A percentile compares a stretch with the other conserved stretches of the same genome.
Conservation (phyloP, 1,140 invertebrate genomes). For the Marisa cornuarietis region DNA sequence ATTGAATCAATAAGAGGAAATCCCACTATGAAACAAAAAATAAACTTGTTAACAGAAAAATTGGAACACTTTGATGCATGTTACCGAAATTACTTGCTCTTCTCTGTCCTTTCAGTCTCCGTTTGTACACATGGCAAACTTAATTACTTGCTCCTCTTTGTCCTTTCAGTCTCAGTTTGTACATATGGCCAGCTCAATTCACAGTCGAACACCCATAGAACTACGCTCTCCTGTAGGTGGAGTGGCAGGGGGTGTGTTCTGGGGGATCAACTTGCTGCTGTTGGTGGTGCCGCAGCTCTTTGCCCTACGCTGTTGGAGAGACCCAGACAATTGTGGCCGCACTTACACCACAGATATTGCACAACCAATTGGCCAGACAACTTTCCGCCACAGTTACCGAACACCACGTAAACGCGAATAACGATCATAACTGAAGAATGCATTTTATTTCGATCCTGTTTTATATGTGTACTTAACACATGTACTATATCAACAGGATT, state of each 20-base stretch:
- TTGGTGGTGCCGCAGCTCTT: conserved; percentile 48
- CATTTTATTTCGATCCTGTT: neutral
- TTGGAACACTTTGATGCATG: neutral
- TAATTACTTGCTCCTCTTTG: conserved; percentile 6
- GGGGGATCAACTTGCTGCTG: conserved; percentile 42
- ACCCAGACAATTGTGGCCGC: conserved; percentile 26
- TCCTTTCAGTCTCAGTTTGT: conserved; percentile 48
- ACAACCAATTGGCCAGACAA: neutral
- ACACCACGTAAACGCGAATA: conserved; percentile 3
- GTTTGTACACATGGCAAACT: conserved; percentile 44
- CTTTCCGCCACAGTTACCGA: conserved; percentile 3
- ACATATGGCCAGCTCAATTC: conserved; percentile 42
- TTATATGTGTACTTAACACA: neutral
- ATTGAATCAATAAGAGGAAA: no score
- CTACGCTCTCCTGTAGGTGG: conserved; percentile 30
- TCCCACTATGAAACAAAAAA: no score
- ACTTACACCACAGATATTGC: conserved; percentile 28
- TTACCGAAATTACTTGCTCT: neutral
- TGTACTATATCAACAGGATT: neutral
- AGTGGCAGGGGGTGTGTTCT: conserved; percentile 34
- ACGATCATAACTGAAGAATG: neutral
- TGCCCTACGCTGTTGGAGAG: conserved; percentile 29
- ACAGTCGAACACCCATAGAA: conserved; percentile 35
- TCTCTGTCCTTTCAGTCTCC: conserved; percentile 42
- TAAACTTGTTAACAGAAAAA: no score